Percentiles rank a stretch among this genome's conserved stretches.
Conservation (phyloP, 2,888 invertebrate genomes). For the Monopis laevigella region DNA sequence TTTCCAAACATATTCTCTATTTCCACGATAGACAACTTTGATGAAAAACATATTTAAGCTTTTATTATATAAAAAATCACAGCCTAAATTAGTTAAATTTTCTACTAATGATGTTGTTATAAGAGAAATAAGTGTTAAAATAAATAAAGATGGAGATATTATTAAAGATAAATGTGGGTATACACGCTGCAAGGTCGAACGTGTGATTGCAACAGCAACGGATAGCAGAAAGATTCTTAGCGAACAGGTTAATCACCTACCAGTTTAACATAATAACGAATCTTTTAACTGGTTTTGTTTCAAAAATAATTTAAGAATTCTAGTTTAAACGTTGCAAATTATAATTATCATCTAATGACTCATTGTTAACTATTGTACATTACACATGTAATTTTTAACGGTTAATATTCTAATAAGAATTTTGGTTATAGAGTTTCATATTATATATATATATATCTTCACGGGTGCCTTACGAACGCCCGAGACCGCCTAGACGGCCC, state of each 20-base stretch:
- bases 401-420: no score
- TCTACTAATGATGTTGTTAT: background rate
- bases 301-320: no score
- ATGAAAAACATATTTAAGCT: background rate
- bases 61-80: no score
- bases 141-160: background rate
- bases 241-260: conserved; percentile 46
- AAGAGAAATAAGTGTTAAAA: background rate
- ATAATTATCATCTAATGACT: no score
- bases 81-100: no score
- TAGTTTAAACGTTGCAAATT: no score
- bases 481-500: no score
- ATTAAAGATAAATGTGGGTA: no score
- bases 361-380: background rate
- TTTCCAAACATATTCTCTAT: conserved; percentile 31
- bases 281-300: conserved; percentile 5
- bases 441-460: no score
- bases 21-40: conserved; percentile 21
- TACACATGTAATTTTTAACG: no score
- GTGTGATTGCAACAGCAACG: conserved; percentile 41
- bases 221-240: conserved; percentile 26
- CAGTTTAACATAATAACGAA: conserved; percentile 19
- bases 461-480: no score
- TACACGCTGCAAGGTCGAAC: conserved; percentile 43
- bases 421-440: no score